phyloP scores from a whole-genome alignment of 2,113 vertebrate genomes.

The Uropsilus gracilis region DNA sequence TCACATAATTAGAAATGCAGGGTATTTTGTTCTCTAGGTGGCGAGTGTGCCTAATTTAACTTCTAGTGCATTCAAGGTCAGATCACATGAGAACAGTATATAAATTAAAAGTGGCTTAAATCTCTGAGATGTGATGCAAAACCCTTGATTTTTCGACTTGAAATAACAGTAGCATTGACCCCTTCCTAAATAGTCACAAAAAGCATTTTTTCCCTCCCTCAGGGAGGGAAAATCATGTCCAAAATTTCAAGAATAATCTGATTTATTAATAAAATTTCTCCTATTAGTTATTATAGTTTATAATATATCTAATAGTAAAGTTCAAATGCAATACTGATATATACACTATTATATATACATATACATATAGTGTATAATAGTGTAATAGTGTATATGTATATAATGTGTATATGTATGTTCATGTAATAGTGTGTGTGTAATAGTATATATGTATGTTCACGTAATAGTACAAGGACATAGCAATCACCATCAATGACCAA shows the following conservation, averaged over 20 bases:
- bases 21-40: neutral
- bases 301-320: neutral
- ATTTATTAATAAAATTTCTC: neutral
- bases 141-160: neutral
- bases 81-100: neutral
- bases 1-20: neutral
- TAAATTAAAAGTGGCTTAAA: neutral
- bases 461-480: neutral
- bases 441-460: neutral
- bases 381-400: neutral
- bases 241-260: neutral
- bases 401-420: neutral
- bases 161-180: neutral
- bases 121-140: slow-evolving; percentile 7
- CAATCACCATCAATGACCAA: neutral
- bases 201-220: neutral
- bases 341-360: too few relatives aligned
- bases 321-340: neutral
- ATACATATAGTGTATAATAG: too few relatives aligned
- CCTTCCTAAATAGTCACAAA: neutral
- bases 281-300: neutral
- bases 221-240: neutral
- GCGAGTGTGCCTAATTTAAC: neutral
- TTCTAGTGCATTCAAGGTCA: slow-evolving; percentile 10
- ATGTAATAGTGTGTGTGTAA: neutral